These are phyloP conservation scores for Spheniscus mendiculus DNA, from an alignment of 2,113 vertebrate genomes.

Conservation along the genomic window DNA sequence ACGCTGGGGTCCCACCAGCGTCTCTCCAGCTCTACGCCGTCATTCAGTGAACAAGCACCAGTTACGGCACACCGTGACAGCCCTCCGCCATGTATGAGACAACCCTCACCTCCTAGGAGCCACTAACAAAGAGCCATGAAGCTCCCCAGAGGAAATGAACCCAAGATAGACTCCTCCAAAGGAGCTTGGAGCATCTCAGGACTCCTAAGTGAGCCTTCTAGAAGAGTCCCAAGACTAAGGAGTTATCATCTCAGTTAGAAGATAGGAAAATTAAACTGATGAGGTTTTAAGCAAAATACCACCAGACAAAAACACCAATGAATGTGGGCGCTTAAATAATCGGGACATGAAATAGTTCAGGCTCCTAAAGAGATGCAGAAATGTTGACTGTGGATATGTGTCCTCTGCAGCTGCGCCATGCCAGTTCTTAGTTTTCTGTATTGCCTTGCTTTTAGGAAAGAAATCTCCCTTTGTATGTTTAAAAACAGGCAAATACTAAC, in stretches of 20 bases:
- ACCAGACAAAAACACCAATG: background rate
- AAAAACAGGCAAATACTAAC: background rate
- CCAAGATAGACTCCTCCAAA: background rate
- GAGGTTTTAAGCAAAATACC: background rate
- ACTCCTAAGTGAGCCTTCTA: background rate
- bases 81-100: background rate
- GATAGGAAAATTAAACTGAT: background rate
- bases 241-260: background rate
- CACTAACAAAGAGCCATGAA: background rate
- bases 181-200: background rate
- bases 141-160: background rate
- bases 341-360: background rate
- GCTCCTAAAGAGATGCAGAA: background rate
- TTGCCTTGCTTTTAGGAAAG: background rate
- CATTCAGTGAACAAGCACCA: background rate
- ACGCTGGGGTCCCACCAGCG: background rate
- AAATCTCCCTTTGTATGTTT: background rate
- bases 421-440: background rate
- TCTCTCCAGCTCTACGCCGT: too few relatives aligned
- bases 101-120: background rate
- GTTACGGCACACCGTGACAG: background rate
- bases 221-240: background rate
- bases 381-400: background rate
- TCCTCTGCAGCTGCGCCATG: rapidly evolving
- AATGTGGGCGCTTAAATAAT: background rate